Percentiles rank a stretch among this genome's conserved stretches.
Conservation (phyloP, 2,888 invertebrate species). For the Dusona sp. region DNA sequence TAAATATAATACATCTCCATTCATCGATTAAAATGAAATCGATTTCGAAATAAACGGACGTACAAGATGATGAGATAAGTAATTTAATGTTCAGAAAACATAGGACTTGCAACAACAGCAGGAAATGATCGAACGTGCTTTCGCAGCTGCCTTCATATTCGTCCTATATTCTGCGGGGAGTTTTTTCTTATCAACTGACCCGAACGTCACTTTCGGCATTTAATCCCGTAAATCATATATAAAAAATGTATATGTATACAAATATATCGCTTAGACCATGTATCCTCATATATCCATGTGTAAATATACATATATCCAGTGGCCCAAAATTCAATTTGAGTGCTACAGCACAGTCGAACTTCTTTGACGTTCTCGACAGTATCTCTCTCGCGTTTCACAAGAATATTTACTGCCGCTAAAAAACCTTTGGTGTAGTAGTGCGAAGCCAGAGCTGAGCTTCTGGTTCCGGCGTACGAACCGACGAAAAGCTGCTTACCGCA, state of each 20-base stretch:
- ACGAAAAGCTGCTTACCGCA: slow-evolving; percentile 58
- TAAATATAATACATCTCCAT: neutral
- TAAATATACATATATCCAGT: neutral
- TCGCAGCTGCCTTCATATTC: slow-evolving; percentile 22
- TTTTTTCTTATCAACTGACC: slow-evolving; percentile 45
- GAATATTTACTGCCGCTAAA: slow-evolving; percentile 47
- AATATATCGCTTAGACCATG: neutral
- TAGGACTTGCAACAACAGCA: neutral
- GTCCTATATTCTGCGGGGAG: slow-evolving; percentile 28
- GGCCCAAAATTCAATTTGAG: slow-evolving; percentile 65
- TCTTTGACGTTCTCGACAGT: slow-evolving; percentile 56
- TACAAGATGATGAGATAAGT: neutral
- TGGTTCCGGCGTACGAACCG: slow-evolving; percentile 15
- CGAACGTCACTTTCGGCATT: slow-evolving; percentile 17
- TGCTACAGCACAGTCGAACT: slow-evolving; percentile 40
- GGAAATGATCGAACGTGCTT: slow-evolving; percentile 43
- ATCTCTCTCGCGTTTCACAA: slow-evolving; percentile 35
- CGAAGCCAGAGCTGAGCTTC: slow-evolving; percentile 37
- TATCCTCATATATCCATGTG: neutral
- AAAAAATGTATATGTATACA: neutral
- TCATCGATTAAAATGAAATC: neutral
- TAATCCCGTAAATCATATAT: neutral
- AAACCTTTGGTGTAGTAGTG: slow-evolving; percentile 29
- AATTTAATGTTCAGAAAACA: neutral
- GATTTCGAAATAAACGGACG: neutral